These are phyloP conservation scores for Acleris emargana DNA, from an alignment of 2,888 invertebrate genomes.

Conservation along the genomic window DNA sequence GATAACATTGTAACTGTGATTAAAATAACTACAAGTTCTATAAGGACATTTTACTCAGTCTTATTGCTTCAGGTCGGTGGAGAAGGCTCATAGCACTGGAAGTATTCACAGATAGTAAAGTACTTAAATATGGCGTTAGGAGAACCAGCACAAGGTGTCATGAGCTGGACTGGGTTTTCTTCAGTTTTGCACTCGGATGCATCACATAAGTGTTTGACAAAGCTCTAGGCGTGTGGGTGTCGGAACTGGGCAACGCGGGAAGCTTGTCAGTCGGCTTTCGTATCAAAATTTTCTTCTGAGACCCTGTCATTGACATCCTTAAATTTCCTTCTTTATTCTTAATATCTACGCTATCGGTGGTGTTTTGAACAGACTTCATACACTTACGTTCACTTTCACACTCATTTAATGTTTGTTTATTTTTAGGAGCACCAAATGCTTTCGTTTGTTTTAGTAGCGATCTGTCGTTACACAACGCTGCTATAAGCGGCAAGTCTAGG, in stretches of 20 bases:
- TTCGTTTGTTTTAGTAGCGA: constrained; percentile 95
- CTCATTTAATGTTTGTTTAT: constrained; percentile 69
- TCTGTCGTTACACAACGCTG: constrained; percentile 96
- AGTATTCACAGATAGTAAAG: constrained; percentile 70
- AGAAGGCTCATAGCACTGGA: constrained; percentile 78
- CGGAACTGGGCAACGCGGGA: constrained; percentile 85
- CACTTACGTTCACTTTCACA: constrained; percentile 75
- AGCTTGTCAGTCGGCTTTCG: constrained; percentile 91
- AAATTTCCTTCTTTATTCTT: constrained; percentile 79
- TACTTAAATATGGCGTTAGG: constrained; percentile 40
- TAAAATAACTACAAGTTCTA: constrained; percentile 41
- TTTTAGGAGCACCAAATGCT: constrained; percentile 91
- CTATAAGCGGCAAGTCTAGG: constrained; percentile 95
- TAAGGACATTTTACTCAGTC: constrained; percentile 59
- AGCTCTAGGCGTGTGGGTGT: constrained; percentile 82
- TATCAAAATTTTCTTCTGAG: constrained; percentile 76
- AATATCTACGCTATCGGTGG: constrained; percentile 76
- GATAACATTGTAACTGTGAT: constrained; percentile 34
- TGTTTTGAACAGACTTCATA: constrained; percentile 71
- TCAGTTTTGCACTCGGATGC: constrained; percentile 76
- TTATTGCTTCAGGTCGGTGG: constrained; percentile 67
- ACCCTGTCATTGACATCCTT: constrained; percentile 87
- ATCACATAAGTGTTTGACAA: constrained; percentile 89
- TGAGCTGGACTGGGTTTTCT: constrained; percentile 75
- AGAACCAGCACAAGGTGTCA: constrained; percentile 52